phyloP scores from a whole-genome alignment of 2,113 vertebrate genomes.

The Brachirus orientalis region DNA sequence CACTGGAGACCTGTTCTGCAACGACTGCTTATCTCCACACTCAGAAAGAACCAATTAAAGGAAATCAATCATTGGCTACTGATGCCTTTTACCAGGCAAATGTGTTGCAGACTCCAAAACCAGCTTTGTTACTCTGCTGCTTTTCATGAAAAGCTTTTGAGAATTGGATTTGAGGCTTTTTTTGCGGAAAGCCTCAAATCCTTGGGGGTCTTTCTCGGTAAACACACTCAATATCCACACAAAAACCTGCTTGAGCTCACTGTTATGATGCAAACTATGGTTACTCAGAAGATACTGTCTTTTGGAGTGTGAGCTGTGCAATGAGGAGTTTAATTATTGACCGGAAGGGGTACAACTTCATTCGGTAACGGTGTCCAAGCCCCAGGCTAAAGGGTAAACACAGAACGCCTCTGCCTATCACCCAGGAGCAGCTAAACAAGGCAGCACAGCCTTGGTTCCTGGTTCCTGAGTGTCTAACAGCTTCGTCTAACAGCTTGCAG shows the following conservation, averaged over 20 bases:
- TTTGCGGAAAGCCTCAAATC: slow-evolving; percentile 15
- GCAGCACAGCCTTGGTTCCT: too few relatives aligned
- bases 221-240: slow-evolving; percentile 30
- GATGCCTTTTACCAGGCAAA: slow-evolving; percentile 4
- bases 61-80: slow-evolving; percentile 8
- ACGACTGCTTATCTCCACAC: not conserved
- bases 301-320: slow-evolving; percentile 14
- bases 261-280: slow-evolving; percentile 29
- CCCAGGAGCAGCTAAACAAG: slow-evolving; percentile 13
- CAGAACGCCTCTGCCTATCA: slow-evolving; percentile 11
- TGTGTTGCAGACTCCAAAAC: not conserved
- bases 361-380: not conserved
- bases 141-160: not conserved
- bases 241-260: not conserved
- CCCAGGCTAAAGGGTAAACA: slow-evolving; percentile 3
- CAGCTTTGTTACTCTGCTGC: not conserved
- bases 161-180: not conserved
- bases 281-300: slow-evolving; percentile 39
- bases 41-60: slow-evolving; percentile 12
- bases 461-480: slow-evolving; percentile 20
- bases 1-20: not conserved
- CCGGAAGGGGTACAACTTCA: slow-evolving; percentile 1
- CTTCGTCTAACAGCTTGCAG: too few relatives aligned
- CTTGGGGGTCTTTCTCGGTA: slow-evolving; percentile 20
- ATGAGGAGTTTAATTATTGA: slow-evolving; percentile 10